Percentiles rank a stretch among this genome's conserved stretches.
phyloP scores from a whole-genome alignment of 2,797 vertebrate genomes.

The Gallinago solitaria region DNA sequence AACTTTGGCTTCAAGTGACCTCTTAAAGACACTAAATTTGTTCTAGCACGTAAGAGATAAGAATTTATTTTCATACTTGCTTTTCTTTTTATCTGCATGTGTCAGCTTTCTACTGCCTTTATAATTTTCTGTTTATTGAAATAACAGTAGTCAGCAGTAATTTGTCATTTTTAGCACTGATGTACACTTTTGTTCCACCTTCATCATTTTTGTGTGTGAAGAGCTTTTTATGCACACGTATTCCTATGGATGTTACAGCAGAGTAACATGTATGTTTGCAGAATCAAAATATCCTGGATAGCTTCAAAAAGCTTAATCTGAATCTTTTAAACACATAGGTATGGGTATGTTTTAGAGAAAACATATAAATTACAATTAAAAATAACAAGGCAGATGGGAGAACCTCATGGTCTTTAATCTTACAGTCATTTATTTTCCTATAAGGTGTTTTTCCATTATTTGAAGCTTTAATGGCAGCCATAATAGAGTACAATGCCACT shows the following conservation, averaged over 20 bases:
- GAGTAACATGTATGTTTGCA: not conserved
- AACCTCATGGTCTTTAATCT: not conserved
- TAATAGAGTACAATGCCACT: not conserved
- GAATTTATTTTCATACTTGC: not conserved
- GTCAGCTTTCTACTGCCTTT: not conserved
- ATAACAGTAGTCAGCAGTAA: not conserved
- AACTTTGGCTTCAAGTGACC: not conserved
- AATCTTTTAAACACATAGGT: not conserved
- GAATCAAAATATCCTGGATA: not conserved
- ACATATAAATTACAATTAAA: not conserved
- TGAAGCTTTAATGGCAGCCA: not conserved
- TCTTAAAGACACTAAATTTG: not conserved
- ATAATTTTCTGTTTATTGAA: not conserved
- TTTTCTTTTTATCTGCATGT: not conserved
- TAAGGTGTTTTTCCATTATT: not conserved
- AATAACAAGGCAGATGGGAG: not conserved
- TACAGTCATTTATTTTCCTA: not conserved
- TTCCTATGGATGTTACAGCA: not conserved
- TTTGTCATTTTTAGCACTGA: not conserved
- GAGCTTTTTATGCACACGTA: not conserved
- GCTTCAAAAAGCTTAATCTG: not conserved
- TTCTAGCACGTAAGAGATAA: not conserved
- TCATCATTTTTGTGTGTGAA: not conserved
- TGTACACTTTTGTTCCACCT: not conserved
- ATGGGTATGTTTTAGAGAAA: not conserved